Evolutionary conservation across 2,113 vertebrate species (phyloP).

Genomic region (Gila orcuttii): DNA sequence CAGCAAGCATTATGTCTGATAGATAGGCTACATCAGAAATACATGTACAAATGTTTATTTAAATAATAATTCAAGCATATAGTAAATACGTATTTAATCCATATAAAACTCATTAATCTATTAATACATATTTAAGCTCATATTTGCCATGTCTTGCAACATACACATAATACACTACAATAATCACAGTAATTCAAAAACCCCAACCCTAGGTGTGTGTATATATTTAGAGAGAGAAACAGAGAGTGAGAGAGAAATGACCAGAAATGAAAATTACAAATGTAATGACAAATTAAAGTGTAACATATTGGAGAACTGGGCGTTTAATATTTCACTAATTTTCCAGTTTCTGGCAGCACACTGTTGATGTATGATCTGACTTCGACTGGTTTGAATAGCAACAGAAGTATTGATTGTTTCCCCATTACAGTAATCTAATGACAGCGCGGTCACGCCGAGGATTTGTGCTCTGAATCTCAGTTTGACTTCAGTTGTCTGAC

Average conservation of each 20-base stretch:
- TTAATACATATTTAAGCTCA: neutral
- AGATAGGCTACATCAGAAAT: neutral
- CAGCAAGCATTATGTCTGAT: neutral
- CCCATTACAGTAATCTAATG: neutral
- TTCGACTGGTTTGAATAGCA: neutral
- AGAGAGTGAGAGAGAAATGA: neutral
- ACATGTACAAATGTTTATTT: neutral
- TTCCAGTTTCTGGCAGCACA: neutral
- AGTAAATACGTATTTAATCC: neutral
- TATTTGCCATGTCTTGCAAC: neutral
- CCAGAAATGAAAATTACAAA: neutral
- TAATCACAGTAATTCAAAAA: neutral
- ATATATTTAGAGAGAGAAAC: neutral
- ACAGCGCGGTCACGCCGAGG: neutral
- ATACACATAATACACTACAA: neutral
- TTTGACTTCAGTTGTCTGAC: too few species aligned
- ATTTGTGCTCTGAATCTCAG: neutral
- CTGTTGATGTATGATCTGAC: neutral
- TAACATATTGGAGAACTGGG: neutral
- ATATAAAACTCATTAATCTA: neutral
- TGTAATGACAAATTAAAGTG: neutral
- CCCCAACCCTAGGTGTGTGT: neutral
- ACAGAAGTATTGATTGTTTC: constrained; percentile 2
- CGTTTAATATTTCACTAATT: neutral
- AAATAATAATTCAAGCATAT: neutral